Conservation (phyloP, 2,888 invertebrate genomes). For the Lepidochrysops patricia region DNA sequence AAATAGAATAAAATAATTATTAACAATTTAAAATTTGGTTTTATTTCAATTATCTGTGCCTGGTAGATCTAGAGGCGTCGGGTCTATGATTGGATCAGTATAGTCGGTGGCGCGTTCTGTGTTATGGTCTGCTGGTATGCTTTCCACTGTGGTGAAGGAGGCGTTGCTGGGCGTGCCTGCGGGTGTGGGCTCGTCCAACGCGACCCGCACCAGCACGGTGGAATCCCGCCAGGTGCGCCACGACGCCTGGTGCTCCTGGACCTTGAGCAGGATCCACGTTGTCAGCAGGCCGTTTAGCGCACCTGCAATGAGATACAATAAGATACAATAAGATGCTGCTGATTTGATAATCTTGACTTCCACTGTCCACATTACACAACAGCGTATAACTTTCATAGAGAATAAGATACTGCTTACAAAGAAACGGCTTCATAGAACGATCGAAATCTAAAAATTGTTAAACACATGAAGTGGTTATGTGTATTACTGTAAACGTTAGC, state of each 20-base stretch:
- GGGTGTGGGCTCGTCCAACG: slow-evolving; percentile 34
- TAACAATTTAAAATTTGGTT: slow-evolving; percentile 43
- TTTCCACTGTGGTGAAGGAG: slow-evolving; percentile 36
- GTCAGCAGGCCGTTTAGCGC: slow-evolving; percentile 63
- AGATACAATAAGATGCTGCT: neutral
- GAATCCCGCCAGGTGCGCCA: slow-evolving; percentile 66
- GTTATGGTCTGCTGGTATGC: slow-evolving; percentile 36
- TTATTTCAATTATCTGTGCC: slow-evolving; percentile 28
- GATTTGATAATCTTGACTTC: too few relatives aligned
- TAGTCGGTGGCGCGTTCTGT: slow-evolving; percentile 51
- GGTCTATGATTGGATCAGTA: slow-evolving; percentile 55
- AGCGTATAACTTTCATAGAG: too few relatives aligned
- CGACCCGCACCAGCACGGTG: slow-evolving; percentile 60
- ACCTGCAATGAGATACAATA: slow-evolving; percentile 38
- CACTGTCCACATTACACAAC: too few relatives aligned
- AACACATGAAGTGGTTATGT: too few relatives aligned
- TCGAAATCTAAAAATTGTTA: too few relatives aligned
- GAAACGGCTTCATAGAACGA: too few relatives aligned
- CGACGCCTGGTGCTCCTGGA: slow-evolving; percentile 65
- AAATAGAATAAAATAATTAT: slow-evolving; percentile 53
- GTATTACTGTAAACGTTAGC: too few relatives aligned
- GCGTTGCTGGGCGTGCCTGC: slow-evolving; percentile 30
- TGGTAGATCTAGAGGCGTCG: slow-evolving; percentile 38
- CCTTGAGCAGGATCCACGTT: slow-evolving; percentile 67
- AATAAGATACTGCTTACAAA: too few relatives aligned